A percentile compares a stretch with the other conserved stretches of the same genome.
phyloP scores from a whole-genome alignment of 2,888 invertebrate species.

The Eucera pruinosa region DNA sequence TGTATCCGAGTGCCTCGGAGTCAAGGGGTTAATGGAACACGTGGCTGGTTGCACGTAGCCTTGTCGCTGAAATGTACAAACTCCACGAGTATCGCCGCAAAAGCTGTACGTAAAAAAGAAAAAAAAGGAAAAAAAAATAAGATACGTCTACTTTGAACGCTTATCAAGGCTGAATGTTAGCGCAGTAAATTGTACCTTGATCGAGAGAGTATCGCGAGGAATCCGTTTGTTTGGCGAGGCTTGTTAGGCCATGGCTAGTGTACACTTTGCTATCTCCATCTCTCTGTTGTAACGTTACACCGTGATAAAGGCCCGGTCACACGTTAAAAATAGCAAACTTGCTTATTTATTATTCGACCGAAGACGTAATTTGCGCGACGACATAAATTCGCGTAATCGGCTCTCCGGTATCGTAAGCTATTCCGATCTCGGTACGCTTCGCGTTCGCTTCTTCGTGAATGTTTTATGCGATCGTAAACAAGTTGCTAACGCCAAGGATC shows the following conservation, averaged over 20 bases:
- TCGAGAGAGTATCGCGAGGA: background rate
- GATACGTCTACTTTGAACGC: too few species aligned
- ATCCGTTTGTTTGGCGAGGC: constrained; percentile 1
- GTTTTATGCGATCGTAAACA: constrained; percentile 76
- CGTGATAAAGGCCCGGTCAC: constrained; percentile 33
- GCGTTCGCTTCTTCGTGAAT: constrained; percentile 34
- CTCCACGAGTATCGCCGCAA: too few species aligned
- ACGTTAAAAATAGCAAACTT: constrained; percentile 46
- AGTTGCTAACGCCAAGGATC: constrained; percentile 52
- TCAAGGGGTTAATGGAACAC: too few species aligned
- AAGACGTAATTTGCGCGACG: constrained; percentile 58
- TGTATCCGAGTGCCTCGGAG: too few species aligned
- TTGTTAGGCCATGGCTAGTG: background rate
- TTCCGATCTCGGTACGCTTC: constrained; percentile 5
- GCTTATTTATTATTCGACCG: constrained; percentile 67
- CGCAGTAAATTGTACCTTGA: background rate
- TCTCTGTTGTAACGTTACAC: background rate
- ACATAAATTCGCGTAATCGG: constrained; percentile 68
- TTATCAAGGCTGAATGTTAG: background rate
- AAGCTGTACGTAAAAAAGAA: too few species aligned
- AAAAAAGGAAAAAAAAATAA: too few species aligned
- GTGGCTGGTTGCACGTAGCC: too few species aligned
- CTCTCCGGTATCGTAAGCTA: constrained; percentile 11
- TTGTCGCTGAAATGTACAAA: too few species aligned
- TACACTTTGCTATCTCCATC: constrained; percentile 25